phyloP scores from a whole-genome alignment of 2,113 vertebrate species.

The Thomomys bottae region DNA sequence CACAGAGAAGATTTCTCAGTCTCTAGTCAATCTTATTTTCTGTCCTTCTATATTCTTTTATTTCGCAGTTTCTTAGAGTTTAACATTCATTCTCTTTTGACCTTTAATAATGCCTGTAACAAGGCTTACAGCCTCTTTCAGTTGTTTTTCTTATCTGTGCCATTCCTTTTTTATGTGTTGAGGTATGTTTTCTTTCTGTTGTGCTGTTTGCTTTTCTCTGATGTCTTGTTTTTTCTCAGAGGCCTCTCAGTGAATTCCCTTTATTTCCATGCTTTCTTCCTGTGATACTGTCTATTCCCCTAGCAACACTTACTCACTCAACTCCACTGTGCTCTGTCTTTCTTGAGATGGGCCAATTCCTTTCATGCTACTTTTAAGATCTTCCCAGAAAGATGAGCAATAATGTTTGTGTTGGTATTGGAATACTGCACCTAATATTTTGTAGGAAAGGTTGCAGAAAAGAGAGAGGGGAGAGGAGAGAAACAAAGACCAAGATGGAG shows the following conservation, averaged over 20 bases:
- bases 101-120: background rate
- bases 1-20: background rate
- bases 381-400: background rate
- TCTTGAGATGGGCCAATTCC: background rate
- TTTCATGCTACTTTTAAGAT: constrained; percentile 35
- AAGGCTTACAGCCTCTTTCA: background rate
- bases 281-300: background rate
- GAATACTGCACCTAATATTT: background rate
- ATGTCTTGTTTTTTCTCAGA: constrained; percentile 21
- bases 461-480: background rate
- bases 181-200: background rate
- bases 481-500: background rate
- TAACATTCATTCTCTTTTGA: background rate
- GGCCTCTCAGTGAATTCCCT: background rate
- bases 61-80: background rate
- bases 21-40: background rate
- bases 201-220: background rate
- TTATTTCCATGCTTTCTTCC: background rate
- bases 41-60: background rate
- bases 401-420: background rate
- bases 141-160: background rate
- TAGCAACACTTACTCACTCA: background rate
- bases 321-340: background rate
- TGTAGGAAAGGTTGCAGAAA: background rate
- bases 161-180: background rate